These are phyloP conservation scores for Eolophus roseicapilla DNA, from an alignment of 2,113 vertebrate species.

Conservation along the genomic window DNA sequence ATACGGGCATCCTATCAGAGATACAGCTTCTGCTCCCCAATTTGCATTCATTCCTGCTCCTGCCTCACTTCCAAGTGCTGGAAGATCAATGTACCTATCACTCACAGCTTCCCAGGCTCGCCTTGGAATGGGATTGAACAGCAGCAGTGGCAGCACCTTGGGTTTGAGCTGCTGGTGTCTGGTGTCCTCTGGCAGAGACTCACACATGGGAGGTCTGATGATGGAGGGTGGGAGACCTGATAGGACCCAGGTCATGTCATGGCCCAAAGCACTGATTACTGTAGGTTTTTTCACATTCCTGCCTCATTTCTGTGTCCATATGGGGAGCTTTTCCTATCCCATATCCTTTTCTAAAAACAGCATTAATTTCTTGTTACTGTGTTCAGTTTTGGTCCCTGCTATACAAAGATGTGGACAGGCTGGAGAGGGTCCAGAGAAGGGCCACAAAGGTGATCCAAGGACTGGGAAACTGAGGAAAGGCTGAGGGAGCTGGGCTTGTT, in stretches of 20 bases:
- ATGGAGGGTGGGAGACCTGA: not conserved
- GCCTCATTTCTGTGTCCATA: accelerated
- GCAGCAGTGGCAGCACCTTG: accelerated
- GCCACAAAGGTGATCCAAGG: not conserved
- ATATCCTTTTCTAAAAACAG: not conserved
- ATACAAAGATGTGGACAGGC: not conserved
- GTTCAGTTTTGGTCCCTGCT: not conserved
- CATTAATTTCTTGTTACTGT: not conserved
- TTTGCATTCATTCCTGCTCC: not conserved
- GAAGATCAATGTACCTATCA: not conserved
- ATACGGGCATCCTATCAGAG: accelerated
- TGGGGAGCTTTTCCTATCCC: not conserved
- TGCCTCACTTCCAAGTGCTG: not conserved
- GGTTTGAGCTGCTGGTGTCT: accelerated
- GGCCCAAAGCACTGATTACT: not conserved
- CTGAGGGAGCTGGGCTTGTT: not conserved
- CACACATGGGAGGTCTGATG: accelerated
- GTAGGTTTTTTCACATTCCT: not conserved
- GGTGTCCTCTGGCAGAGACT: accelerated
- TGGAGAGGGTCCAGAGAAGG: not conserved
- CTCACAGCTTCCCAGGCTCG: not conserved
- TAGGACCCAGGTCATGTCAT: not conserved
- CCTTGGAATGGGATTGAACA: accelerated
- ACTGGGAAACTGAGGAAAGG: not conserved
- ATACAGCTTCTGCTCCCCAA: not conserved